Conservation (phyloP, 2,888 invertebrate species). For the Meandrusa payeni region DNA sequence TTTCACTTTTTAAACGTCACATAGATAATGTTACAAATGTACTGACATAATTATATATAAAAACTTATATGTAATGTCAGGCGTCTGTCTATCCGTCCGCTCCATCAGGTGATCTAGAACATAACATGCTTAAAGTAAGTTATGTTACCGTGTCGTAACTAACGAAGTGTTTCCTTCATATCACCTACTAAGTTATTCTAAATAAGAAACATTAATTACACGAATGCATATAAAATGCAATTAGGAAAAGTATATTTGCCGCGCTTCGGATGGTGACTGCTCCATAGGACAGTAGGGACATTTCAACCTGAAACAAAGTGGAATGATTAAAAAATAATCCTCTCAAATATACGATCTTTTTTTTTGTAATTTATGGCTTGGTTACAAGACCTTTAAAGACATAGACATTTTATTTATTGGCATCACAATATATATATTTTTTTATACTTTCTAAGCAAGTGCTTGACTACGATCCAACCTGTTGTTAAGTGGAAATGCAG, state of each 20-base stretch:
- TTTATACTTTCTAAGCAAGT: too few species aligned
- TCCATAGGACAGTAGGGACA: slow-evolving; percentile 99
- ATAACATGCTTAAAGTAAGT: slow-evolving; percentile 2
- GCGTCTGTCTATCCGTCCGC: neutral
- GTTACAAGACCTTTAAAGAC: too few species aligned
- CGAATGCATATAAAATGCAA: slow-evolving; percentile 15
- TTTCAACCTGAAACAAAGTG: slow-evolving; percentile 92
- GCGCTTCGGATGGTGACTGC: slow-evolving; percentile 95
- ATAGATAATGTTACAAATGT: slow-evolving; percentile 8
- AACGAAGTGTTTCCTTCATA: slow-evolving; percentile 1
- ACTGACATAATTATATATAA: slow-evolving; percentile 3
- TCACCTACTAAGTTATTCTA: slow-evolving; percentile 3
- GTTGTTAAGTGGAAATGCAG: too few species aligned
- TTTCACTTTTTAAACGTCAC: slow-evolving; percentile 15
- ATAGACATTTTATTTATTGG: too few species aligned
- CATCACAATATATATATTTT: too few species aligned
- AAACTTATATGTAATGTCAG: neutral
- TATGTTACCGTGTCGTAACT: slow-evolving; percentile 9
- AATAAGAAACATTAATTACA: neutral
- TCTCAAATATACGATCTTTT: too few species aligned
- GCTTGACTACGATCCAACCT: too few species aligned
- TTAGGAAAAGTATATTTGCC: slow-evolving; percentile 94
- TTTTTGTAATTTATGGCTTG: too few species aligned
- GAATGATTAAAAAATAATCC: too few species aligned
- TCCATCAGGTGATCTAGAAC: slow-evolving; percentile 3